phyloP scores from a whole-genome alignment of 2,113 vertebrate genomes.

The Cryptotis parvus region DNA sequence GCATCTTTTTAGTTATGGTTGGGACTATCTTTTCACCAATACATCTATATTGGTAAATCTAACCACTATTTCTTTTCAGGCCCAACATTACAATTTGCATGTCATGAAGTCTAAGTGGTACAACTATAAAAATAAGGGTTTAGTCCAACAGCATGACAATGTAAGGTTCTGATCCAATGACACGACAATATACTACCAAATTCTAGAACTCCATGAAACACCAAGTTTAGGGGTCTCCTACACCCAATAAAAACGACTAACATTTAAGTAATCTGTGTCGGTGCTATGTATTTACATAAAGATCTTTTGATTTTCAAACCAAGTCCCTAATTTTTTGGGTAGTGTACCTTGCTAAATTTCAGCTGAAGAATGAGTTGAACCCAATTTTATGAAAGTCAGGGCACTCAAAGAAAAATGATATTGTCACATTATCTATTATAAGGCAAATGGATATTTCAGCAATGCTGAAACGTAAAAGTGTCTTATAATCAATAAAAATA shows the following conservation, averaged over 20 bases:
- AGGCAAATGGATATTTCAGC: not conserved
- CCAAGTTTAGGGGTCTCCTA: not conserved
- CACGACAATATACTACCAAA: not conserved
- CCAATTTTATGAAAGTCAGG: not conserved
- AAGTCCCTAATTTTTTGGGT: not conserved
- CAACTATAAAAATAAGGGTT: constrained; percentile 31
- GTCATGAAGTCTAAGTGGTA: constrained; percentile 8
- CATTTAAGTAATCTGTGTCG: constrained; percentile 1
- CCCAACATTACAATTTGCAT: constrained; percentile 13
- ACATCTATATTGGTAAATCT: not conserved
- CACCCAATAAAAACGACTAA: not conserved
- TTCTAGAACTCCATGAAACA: constrained; percentile 30
- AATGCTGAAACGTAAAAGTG: constrained; percentile 16
- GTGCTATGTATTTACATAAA: not conserved
- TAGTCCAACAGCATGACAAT: not conserved
- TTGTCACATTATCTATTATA: not conserved
- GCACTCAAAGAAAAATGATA: constrained; percentile 19
- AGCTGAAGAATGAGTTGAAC: constrained; percentile 1
- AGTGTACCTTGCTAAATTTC: constrained; percentile 19
- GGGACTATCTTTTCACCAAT: not conserved
- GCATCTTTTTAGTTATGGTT: constrained; percentile 25
- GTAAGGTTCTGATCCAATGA: not conserved
- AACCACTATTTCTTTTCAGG: constrained; percentile 29
- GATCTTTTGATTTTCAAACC: constrained; percentile 8
- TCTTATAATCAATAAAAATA: constrained; percentile 30